Evolutionary conservation across 30 jellyfish, hydroid and myxozoan genomes (phyloP), one percentile per base, ranked within the genome.

Genomic region (Cassiopea xamachana): DNA sequence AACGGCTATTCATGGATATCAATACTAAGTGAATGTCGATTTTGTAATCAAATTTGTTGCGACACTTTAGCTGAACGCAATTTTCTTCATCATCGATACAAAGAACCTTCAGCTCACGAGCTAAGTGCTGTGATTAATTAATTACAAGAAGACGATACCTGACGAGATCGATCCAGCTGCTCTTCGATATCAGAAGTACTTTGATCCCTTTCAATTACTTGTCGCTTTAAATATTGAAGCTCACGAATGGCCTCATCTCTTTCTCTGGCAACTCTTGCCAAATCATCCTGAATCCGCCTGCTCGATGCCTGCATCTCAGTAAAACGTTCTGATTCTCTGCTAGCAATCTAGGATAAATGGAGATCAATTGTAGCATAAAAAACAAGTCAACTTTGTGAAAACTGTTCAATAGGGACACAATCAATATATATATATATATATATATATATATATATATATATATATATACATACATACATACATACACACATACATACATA

Each of bases 201-300:
- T 59, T 48, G 88, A 47, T 94, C 87, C 80, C 87, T 84, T 49
- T 94, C 98, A 61, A 62, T 84, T 47, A 89, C 13, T n/a, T 86
- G 83, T 16, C 87, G 84, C 60, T 88, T 82, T 15, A 89, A 51
- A 68, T 67, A 80, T 58, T 82, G 91, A 81, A 87, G 80, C 62
- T 94, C 97, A 16, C 96, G 92, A 5, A 94, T 39, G 47, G 96
- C 95, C 10, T 94, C 98, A 84, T 94, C 98, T 15, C 98, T 81
- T 67, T 94, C 98, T 17, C 96, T 94, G 17, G 92, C 69, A n/a
- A 94, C 87, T 15, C 97, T 85, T 48, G 86, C 83, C 1, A 90
- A 67, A 44, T 94, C 97, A 46, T 94, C 96, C 48, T 91, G 97
- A 19, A 50, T 44, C 39, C 89, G 92, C 59, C 90, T 82, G 46